Conservation (phyloP, 1,140 invertebrate species). For the Chlorops oryzae region DNA sequence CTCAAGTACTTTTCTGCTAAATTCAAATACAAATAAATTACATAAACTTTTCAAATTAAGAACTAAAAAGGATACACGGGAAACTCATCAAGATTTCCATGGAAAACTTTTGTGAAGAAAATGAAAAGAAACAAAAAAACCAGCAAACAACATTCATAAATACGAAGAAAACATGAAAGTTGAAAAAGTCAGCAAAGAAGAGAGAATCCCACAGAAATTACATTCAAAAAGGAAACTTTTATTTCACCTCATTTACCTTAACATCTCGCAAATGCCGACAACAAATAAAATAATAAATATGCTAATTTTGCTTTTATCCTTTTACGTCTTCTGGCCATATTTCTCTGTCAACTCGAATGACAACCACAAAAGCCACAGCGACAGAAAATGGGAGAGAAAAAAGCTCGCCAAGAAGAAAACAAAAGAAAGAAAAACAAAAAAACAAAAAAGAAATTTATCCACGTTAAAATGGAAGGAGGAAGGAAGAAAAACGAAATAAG, state of each 20-base stretch:
- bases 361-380: constrained; percentile 4
- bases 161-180: constrained; percentile 6
- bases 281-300: constrained; percentile 39
- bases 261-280: constrained; percentile 17
- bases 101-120: constrained; percentile 1
- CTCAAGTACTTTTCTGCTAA: too few species aligned
- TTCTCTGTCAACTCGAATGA: not conserved
- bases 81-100: constrained; percentile 11
- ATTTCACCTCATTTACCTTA: constrained; percentile 21
- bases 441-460: constrained; percentile 2
- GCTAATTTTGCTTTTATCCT: constrained; percentile 25
- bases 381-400: constrained; percentile 6
- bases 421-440: constrained; percentile 3
- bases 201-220: too few species aligned
- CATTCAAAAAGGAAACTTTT: too few species aligned
- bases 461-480: not conserved
- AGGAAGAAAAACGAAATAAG: constrained; percentile 4
- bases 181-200: not conserved
- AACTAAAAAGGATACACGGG: too few species aligned
- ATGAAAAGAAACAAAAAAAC: constrained; percentile 1
- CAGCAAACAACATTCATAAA: not conserved
- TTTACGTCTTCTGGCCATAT: not conserved
- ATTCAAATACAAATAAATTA: too few species aligned
- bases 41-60: too few species aligned
- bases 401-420: not conserved